These are phyloP conservation scores for Diachrysia chrysitis DNA, from an alignment of 2,888 invertebrate species.

Conservation along the genomic window DNA sequence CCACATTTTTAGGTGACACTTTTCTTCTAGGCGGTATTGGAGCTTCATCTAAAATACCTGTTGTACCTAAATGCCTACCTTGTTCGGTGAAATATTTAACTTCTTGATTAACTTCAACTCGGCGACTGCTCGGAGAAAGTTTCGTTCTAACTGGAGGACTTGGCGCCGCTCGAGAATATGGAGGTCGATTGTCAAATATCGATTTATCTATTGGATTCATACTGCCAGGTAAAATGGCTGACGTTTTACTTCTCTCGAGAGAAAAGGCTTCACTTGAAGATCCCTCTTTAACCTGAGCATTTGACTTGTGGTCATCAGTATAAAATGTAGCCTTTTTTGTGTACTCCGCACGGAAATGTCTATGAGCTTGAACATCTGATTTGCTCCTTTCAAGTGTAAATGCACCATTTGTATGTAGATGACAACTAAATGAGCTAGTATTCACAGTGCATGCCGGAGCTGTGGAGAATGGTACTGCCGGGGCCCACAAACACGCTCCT, in stretches of 20 bases:
- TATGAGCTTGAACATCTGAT: conserved; percentile 82
- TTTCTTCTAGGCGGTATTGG: conserved; percentile 83
- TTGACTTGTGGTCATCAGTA: conserved; percentile 67
- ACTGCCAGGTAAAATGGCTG: conserved; percentile 72
- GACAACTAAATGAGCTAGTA: conserved; percentile 83
- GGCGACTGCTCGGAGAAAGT: conserved; percentile 72
- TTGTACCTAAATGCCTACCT: conserved; percentile 72
- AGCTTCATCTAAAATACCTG: conserved; percentile 76
- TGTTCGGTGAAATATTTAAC: conserved; percentile 71
- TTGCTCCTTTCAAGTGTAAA: conserved; percentile 84
- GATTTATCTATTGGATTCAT: conserved; percentile 72
- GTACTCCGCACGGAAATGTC: conserved; percentile 69
- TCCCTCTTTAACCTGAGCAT: conserved; percentile 56
- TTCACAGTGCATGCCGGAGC: conserved; percentile 81
- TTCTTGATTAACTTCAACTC: conserved; percentile 67
- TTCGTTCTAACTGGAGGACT: conserved; percentile 84
- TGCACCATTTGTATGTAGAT: conserved; percentile 81
- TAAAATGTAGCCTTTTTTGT: conserved; percentile 80
- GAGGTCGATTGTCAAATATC: conserved; percentile 82
- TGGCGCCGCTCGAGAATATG: conserved; percentile 81
- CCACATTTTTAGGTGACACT: conserved; percentile 75
- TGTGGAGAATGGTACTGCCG: conserved; percentile 82
- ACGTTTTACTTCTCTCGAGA: conserved; percentile 83
- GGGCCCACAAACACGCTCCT: conserved; percentile 87
- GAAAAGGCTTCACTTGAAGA: conserved; percentile 67